A percentile compares a stretch with the other conserved stretches of the same genome.
Evolutionary conservation across 2,113 vertebrate genomes (phyloP).

Genomic region (Lichenostomus cassidix): DNA sequence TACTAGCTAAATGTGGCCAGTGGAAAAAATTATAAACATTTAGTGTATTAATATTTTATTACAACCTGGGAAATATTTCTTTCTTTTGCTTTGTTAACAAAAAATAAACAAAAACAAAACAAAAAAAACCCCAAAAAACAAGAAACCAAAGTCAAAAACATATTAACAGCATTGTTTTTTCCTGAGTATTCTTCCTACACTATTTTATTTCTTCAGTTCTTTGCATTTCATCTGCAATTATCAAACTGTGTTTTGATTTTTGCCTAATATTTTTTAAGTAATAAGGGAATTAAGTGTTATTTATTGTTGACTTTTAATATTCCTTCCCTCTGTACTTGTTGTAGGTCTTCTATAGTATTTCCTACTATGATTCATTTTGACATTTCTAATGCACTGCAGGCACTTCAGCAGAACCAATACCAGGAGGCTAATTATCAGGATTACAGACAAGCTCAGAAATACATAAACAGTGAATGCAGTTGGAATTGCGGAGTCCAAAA

Average conservation of each 20-base stretch:
- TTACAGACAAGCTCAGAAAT: slow-evolving; percentile 21
- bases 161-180: neutral
- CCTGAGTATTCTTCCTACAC: neutral
- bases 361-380: slow-evolving; percentile 28
- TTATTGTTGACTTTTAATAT: slow-evolving; percentile 11
- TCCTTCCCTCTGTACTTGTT: neutral
- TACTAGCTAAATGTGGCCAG: slow-evolving; percentile 64
- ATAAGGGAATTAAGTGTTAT: neutral
- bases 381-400: slow-evolving; percentile 7
- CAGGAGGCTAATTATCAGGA: slow-evolving; percentile 44
- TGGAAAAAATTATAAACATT: slow-evolving; percentile 28
- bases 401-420: slow-evolving; percentile 34
- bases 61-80: slow-evolving; percentile 17
- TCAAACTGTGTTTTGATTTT: slow-evolving; percentile 10
- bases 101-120: neutral
- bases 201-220: neutral
- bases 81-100: slow-evolving; percentile 17
- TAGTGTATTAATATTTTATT: slow-evolving; percentile 64
- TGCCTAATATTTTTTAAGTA: slow-evolving; percentile 6
- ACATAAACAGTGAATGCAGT: neutral
- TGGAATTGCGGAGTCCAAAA: neutral
- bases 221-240: slow-evolving; percentile 32
- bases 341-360: slow-evolving; percentile 13
- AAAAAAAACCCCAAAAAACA: too few species aligned
- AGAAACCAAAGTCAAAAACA: too few species aligned